A percentile compares a stretch with the other conserved stretches of the same genome.
phyloP scores from a whole-genome alignment of 2,113 vertebrate genomes.

The Otis tarda region DNA sequence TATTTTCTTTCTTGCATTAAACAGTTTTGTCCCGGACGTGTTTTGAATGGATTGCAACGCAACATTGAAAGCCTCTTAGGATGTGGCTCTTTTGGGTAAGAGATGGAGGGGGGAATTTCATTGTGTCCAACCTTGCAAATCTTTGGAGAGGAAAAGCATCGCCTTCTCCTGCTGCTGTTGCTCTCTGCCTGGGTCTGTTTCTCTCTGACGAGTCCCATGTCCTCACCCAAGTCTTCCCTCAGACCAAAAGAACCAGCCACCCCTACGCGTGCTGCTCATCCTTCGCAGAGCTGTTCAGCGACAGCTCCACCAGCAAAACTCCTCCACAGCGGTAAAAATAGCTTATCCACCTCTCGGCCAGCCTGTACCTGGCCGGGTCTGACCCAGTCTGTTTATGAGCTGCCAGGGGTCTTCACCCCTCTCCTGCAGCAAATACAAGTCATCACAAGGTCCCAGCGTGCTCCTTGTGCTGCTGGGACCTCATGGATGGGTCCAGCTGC shows the following conservation, averaged over 20 bases:
- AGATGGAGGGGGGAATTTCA: neutral
- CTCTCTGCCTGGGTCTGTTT: neutral
- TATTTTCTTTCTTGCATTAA: conserved; percentile 21
- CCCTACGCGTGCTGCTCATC: neutral
- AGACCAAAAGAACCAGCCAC: neutral
- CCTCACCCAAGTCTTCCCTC: neutral
- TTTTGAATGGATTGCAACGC: neutral
- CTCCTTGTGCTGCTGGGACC: neutral
- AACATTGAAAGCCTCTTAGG: neutral
- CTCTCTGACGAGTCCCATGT: neutral
- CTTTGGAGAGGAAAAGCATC: neutral
- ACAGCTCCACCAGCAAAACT: neutral
- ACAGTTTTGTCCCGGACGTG: neutral
- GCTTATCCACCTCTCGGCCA: neutral
- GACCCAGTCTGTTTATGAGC: neutral
- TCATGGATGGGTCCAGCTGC: neutral
- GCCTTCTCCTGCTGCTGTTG: neutral
- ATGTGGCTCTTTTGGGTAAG: neutral
- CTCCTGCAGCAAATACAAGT: neutral
- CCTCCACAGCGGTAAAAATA: neutral
- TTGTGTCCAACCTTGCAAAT: neutral
- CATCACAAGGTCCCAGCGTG: neutral
- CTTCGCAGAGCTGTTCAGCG: neutral
- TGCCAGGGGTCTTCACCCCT: neutral
- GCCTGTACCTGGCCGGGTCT: neutral